Conservation (phyloP, 2,113 vertebrate genomes). For the Syngnathus floridae region DNA sequence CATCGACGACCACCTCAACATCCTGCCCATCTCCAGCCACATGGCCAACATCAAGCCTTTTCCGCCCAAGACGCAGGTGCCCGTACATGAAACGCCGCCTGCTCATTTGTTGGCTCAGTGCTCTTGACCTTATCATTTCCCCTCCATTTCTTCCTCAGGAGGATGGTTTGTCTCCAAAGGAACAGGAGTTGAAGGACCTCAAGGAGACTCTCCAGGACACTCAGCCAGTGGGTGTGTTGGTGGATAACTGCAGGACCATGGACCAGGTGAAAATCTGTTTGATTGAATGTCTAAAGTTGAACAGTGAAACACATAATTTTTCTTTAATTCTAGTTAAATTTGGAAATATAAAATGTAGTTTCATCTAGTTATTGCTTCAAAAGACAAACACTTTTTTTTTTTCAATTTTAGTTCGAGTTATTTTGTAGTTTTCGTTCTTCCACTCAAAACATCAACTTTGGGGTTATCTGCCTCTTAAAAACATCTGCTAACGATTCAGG, state of each 20-base stretch:
- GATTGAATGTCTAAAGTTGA: not conserved
- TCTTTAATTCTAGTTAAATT: too few species aligned
- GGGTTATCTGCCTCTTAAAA: too few species aligned
- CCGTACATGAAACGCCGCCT: too few species aligned
- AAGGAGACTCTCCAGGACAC: constrained; percentile 94
- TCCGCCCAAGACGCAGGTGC: constrained; percentile 80
- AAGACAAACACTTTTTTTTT: too few species aligned
- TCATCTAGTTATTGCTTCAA: too few species aligned
- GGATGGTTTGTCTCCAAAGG: constrained; percentile 72
- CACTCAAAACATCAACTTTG: too few species aligned
- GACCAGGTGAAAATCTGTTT: constrained; percentile 78
- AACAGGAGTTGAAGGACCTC: constrained; percentile 83
- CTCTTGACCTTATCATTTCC: not conserved
- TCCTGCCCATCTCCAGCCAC: constrained; percentile 90
- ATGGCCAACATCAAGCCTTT: constrained; percentile 80
- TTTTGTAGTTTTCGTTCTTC: too few species aligned
- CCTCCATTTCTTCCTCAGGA: constrained; percentile 65
- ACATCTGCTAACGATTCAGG: too few species aligned
- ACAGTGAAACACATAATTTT: not conserved
- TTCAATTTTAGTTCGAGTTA: too few species aligned
- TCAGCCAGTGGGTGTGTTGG: constrained; percentile 87
- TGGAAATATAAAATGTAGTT: too few species aligned
- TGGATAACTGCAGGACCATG: constrained; percentile 87
- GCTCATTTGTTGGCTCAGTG: not conserved
- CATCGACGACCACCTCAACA: constrained; percentile 92